phyloP scores from a whole-genome alignment of 2,113 vertebrate genomes.

The Pitta sordida region DNA sequence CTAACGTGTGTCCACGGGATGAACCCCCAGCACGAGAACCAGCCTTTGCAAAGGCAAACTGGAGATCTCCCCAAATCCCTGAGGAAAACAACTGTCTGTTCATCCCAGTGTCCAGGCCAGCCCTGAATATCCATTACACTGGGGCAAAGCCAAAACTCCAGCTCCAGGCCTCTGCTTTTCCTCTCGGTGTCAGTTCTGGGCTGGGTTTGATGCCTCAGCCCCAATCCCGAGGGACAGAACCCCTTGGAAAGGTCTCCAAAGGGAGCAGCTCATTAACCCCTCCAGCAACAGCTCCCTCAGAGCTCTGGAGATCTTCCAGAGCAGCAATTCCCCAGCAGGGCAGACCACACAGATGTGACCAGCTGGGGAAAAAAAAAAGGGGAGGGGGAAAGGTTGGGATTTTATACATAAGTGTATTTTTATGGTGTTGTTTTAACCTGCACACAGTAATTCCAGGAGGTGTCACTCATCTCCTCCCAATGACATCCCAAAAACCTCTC shows the following conservation, averaged over 20 bases:
- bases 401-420: background rate
- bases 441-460: background rate
- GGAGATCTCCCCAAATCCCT: background rate
- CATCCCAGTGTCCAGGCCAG: background rate
- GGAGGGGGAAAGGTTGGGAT: background rate
- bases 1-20: background rate
- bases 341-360: background rate
- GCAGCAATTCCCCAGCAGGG: background rate
- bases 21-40: background rate
- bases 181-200: background rate
- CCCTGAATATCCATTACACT: background rate
- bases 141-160: background rate
- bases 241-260: background rate
- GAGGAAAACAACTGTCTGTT: conserved; percentile 24
- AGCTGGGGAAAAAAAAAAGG: background rate
- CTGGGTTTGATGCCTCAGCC: background rate
- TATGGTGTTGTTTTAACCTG: background rate
- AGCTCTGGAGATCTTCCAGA: background rate
- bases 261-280: background rate
- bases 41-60: background rate
- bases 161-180: background rate
- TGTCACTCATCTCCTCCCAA: background rate
- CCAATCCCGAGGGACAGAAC: no score
- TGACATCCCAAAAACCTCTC: background rate
- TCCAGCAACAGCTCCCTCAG: background rate